Percentiles rank a stretch among this genome's conserved stretches.
Evolutionary conservation across 2,113 vertebrate species (phyloP).

Genomic region (Anseranas semipalmata): DNA sequence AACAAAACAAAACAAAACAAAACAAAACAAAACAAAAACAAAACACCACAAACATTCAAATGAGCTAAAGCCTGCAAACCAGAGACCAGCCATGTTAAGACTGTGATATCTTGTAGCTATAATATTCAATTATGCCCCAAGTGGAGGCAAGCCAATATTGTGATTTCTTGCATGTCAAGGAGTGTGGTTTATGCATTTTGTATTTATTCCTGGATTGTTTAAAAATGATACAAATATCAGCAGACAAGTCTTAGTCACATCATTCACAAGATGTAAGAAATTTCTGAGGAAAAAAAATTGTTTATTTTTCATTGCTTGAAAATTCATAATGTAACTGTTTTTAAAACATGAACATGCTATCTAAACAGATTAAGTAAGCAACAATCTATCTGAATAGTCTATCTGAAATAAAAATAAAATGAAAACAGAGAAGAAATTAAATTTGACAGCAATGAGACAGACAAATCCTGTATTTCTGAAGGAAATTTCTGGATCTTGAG

Average conservation of each 20-base stretch:
- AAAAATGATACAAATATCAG: not conserved
- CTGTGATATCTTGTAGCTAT: not conserved
- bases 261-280: not conserved
- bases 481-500: not conserved
- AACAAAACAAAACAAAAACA: accelerated
- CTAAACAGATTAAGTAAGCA: not conserved
- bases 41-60: not conserved
- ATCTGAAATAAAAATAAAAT: not conserved
- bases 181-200: accelerated
- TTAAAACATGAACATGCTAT: not conserved
- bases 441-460: not conserved
- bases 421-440: not conserved
- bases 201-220: not conserved
- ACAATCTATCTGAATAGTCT: not conserved
- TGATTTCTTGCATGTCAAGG: not conserved
- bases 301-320: not conserved
- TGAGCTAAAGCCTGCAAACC: not conserved
- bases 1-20: not conserved
- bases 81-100: not conserved
- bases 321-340: not conserved
- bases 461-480: not conserved
- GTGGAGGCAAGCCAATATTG: not conserved
- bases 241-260: not conserved
- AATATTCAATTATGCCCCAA: not conserved
- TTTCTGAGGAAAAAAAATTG: not conserved